Percentiles rank a stretch among this genome's conserved stretches.
phyloP scores from a whole-genome alignment of 1,140 invertebrate genomes.

The Sycobia sp. region DNA sequence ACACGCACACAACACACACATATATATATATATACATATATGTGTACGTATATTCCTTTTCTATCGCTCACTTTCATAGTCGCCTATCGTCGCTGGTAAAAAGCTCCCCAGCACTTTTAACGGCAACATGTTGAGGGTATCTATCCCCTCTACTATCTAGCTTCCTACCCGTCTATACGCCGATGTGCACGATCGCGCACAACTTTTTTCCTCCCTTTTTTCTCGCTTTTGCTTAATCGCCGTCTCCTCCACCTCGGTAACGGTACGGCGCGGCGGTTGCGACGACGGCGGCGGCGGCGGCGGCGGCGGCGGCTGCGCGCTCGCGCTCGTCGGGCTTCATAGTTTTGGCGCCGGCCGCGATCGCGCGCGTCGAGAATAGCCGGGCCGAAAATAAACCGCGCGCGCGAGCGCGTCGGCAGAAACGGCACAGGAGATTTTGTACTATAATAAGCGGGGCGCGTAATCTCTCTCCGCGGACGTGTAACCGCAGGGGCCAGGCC shows the following conservation, averaged over 20 bases:
- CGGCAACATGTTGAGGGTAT: too few relatives aligned
- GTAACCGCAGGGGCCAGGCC: too few relatives aligned
- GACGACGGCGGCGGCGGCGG: not conserved
- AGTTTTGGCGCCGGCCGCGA: constrained; percentile 33
- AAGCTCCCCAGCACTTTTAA: too few relatives aligned
- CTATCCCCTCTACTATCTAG: too few relatives aligned
- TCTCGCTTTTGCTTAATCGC: constrained; percentile 32
- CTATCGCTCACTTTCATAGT: too few relatives aligned
- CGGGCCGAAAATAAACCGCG: constrained; percentile 29
- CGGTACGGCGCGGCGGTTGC: too few relatives aligned
- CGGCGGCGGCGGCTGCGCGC: not conserved
- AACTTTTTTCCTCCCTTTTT: constrained; percentile 31
- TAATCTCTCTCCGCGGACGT: too few relatives aligned
- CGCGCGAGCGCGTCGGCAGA: constrained; percentile 26
- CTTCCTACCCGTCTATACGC: too few relatives aligned
- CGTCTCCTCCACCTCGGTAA: constrained; percentile 1
- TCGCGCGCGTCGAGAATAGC: constrained; percentile 26
- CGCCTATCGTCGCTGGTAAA: too few relatives aligned
- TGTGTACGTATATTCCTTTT: too few relatives aligned
- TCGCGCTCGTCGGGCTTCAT: not conserved
- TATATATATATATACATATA: too few relatives aligned
- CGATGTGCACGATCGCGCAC: not conserved
- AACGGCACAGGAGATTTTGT: constrained; percentile 28
- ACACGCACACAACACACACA: too few relatives aligned
- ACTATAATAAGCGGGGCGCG: constrained; percentile 28